A percentile compares a stretch with the other conserved stretches of the same genome.
Conservation (phyloP, 1,140 invertebrate genomes). For the Sycophaga agraensis region DNA sequence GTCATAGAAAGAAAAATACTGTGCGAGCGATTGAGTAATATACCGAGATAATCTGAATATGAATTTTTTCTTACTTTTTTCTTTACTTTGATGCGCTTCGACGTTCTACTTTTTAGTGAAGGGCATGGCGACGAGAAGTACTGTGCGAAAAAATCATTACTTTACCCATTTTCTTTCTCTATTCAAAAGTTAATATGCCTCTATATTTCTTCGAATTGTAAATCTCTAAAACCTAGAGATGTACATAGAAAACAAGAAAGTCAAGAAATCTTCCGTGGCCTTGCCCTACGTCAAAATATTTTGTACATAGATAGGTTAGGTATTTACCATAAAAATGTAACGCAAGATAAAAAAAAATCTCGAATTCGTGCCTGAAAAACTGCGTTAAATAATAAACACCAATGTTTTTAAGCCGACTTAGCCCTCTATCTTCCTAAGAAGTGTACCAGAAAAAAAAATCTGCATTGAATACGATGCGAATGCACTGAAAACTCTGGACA, state of each 20-base stretch:
- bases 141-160: background rate
- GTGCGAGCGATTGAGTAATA: slow-evolving; percentile 5
- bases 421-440: too few species aligned
- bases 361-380: slow-evolving; percentile 27
- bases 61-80: slow-evolving; percentile 10
- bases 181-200: too few species aligned
- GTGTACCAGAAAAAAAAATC: background rate
- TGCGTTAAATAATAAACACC: too few species aligned
- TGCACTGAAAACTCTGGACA: background rate
- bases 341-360: slow-evolving; percentile 17
- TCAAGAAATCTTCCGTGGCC: background rate
- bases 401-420: too few species aligned
- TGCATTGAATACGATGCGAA: slow-evolving; percentile 7
- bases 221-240: background rate
- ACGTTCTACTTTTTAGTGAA: background rate
- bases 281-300: slow-evolving; percentile 26
- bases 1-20: background rate
- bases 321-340: slow-evolving; percentile 41
- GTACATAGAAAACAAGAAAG: background rate
- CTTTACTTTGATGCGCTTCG: slow-evolving; percentile 18
- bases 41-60: slow-evolving; percentile 17
- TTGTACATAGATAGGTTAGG: slow-evolving; percentile 51
- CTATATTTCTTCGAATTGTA: background rate
- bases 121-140: background rate
- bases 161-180: background rate